phyloP scores from a whole-genome alignment of 1,140 invertebrate genomes.

The Hormaphis cornu region DNA sequence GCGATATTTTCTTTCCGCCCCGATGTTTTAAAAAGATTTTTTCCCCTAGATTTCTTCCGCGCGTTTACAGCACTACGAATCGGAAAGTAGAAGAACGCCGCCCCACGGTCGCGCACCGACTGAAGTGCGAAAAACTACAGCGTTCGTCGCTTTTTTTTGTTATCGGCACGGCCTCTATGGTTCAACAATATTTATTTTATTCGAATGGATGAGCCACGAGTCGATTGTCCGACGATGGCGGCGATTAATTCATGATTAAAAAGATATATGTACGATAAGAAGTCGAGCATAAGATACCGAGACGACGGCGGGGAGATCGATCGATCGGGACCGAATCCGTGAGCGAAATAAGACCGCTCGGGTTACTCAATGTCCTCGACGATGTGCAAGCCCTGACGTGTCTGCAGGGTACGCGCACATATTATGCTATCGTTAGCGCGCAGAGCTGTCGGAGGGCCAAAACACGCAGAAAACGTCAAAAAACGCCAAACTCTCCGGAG shows the following conservation, averaged over 20 bases:
- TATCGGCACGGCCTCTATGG: background rate
- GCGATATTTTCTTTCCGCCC: background rate
- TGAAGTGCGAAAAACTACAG: background rate
- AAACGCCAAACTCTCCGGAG: background rate
- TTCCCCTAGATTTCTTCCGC: background rate
- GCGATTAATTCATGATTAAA: constrained; percentile 15
- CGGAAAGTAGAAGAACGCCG: background rate
- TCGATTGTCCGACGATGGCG: background rate
- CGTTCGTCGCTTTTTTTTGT: background rate
- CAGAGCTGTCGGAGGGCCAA: background rate
- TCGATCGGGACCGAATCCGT: constrained; percentile 15
- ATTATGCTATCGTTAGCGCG: constrained; percentile 17
- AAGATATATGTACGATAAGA: background rate
- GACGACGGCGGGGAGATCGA: background rate
- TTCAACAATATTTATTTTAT: constrained; percentile 10
- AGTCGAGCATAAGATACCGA: background rate
- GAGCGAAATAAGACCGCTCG: constrained; percentile 5
- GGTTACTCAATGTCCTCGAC: constrained; percentile 2
- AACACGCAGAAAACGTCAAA: background rate
- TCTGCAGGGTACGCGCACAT: background rate
- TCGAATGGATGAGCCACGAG: background rate
- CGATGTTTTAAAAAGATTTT: constrained; percentile 2
- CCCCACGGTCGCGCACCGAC: no score
- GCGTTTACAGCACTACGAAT: background rate
- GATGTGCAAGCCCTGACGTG: constrained; percentile 3